phyloP scores from a whole-genome alignment of 2,113 vertebrate species.

The Psophia crepitans region DNA sequence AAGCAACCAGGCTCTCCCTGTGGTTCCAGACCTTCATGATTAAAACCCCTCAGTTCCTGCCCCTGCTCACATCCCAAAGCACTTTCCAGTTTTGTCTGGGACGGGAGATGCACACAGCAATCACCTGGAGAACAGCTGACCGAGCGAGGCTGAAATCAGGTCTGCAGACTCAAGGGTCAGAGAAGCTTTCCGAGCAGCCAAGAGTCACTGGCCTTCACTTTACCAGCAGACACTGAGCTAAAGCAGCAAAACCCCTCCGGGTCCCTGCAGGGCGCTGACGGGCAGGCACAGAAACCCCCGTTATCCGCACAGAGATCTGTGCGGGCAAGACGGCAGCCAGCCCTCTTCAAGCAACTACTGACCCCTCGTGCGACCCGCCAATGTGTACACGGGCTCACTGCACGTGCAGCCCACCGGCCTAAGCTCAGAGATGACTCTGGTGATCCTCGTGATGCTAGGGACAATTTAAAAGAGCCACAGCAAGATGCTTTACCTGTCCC shows the following conservation, averaged over 20 bases:
- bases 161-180: not conserved
- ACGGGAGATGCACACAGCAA: not conserved
- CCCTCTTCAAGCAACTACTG: not conserved
- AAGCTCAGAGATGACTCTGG: not conserved
- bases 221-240: not conserved
- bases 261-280: rapidly evolving
- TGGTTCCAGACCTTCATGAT: not conserved
- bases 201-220: not conserved
- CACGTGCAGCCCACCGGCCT: not conserved
- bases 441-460: not conserved
- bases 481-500: not conserved
- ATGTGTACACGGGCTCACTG: rapidly evolving
- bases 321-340: not conserved
- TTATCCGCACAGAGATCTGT: not conserved
- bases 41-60: not conserved
- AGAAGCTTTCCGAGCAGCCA: not conserved
- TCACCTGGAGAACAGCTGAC: not conserved
- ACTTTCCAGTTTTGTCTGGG: not conserved
- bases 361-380: not conserved
- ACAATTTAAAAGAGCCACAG: not conserved
- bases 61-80: not conserved
- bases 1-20: not conserved
- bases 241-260: not conserved
- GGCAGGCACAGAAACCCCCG: not conserved
- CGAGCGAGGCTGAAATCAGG: not conserved